Base-by-base conservation (phyloP, 2,797 vertebrate genomes). In the Sphenodon punctatus region DNA sequence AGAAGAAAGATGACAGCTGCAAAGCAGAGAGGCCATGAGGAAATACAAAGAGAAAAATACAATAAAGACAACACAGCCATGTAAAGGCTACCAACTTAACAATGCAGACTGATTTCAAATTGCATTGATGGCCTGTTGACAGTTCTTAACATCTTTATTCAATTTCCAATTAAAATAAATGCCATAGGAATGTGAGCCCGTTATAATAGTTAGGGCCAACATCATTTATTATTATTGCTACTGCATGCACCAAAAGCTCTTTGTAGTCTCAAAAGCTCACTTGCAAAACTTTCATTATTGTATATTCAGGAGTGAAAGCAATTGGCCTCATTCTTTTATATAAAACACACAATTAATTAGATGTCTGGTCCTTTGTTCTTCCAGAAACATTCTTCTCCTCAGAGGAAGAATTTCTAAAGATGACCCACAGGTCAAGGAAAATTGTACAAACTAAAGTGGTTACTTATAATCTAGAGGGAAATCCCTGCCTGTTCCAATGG, bases 161-260 rank as follows among this genome's bases (percentile, higher is more conserved):
- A 77, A 46, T 63, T 86, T 79, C 64, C 41, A 84, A 63, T 86
- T 67, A 87, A 88, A 88, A 79, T 16, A 53, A 68, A 67, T 88
- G 81, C 72, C 3, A 32, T 67, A 27, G 59, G 55, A 89, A 75
- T 49, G 53, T 38, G 11, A 8, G 4, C 19, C 65, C 34, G 78
- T 17, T 67, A 36, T 41, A 67, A 32, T 38, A 77, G 38, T 67
- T 81, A 84, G 82, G 34, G 5, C 69, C 30, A 85, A 20, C 7
- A 75, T 73, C 14, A 83, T 82, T 88, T 88, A 41, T n/a, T n/a
- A 59, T 84, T 81, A 75, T 59, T 87, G 79, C 5, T 80, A 27
- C 63, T 41, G 84, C 12, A 23, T 78, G 49, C 14, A 72, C 75
- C 60, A 13, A 13, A 76, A 87, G 77, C 14, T 56, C 48, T 86